Evolutionary conservation across 2,888 invertebrate genomes (phyloP).

Genomic region (Leucophenga maculata): DNA sequence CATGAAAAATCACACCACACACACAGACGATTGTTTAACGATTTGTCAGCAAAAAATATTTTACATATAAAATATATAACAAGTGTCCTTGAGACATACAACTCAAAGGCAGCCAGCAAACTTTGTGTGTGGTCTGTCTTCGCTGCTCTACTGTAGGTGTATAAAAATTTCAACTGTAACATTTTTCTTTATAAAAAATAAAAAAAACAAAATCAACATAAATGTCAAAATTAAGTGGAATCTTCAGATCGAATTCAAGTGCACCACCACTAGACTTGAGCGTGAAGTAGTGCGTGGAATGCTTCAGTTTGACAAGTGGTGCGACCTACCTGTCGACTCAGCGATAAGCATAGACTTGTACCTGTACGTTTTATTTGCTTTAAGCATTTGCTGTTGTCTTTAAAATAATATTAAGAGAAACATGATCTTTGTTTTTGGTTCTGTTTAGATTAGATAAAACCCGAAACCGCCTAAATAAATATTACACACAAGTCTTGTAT

Average conservation of each 20-base stretch:
- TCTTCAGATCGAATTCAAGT: conserved; percentile 9
- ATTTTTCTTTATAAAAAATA: conserved; percentile 3
- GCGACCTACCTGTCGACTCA: background rate
- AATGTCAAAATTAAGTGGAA: conserved; percentile 37
- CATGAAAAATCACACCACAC: no score
- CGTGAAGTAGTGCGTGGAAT: no score
- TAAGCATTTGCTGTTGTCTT: background rate
- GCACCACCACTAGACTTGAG: conserved; percentile 1
- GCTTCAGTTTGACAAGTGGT: background rate
- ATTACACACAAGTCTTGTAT: conserved; percentile 43
- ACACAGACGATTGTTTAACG: conserved; percentile 13
- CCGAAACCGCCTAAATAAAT: conserved; percentile 56
- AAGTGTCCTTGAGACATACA: conserved; percentile 44
- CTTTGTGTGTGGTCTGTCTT: conserved; percentile 29
- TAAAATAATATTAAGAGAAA: conserved; percentile 1
- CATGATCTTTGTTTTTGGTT: background rate
- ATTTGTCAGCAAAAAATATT: conserved; percentile 56
- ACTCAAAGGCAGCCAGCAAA: no score
- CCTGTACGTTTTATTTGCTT: background rate
- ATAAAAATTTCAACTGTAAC: background rate
- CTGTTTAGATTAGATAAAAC: no score
- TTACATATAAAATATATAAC: conserved; percentile 31
- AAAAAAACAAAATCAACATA: conserved; percentile 20
- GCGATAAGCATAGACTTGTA: background rate
- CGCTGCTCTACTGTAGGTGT: no score